These are phyloP conservation scores for Tetramorium alpestre DNA, from an alignment of 1,140 invertebrate genomes.

Conservation along the genomic window DNA sequence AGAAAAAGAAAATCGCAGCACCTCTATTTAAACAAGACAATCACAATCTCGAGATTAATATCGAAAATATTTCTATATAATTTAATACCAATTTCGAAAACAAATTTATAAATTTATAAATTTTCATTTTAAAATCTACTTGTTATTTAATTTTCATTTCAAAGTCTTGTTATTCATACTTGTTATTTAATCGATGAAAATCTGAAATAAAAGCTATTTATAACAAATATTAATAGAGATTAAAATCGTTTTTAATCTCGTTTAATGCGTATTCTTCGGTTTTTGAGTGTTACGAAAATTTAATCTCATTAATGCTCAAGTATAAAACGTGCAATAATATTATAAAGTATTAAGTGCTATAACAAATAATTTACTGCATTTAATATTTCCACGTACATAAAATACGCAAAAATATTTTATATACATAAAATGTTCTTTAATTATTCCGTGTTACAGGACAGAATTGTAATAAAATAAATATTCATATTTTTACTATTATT, in stretches of 20 bases:
- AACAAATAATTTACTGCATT: conserved; percentile 19
- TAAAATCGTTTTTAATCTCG: conserved; percentile 45
- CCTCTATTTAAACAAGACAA: neutral
- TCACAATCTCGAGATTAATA: neutral
- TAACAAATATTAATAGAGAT: conserved; percentile 34
- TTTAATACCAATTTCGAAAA: neutral
- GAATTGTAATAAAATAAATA: conserved; percentile 4
- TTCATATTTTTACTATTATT: neutral
- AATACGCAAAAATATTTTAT: conserved; percentile 22
- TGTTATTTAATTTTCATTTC: neutral
- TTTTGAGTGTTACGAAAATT: conserved; percentile 8
- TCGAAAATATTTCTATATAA: neutral
- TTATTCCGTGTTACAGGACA: neutral
- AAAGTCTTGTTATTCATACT: neutral
- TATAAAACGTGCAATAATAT: conserved; percentile 2
- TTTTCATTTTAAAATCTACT: neutral
- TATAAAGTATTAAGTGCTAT: neutral
- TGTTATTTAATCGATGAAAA: neutral
- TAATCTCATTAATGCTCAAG: conserved; percentile 22
- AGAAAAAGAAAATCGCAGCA: neutral
- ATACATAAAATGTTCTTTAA: neutral
- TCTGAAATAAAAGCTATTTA: neutral
- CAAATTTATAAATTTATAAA: neutral
- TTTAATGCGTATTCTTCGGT: neutral
- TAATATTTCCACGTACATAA: neutral